These are phyloP conservation scores for Gorsachius goisagi DNA, from an alignment of 2,113 vertebrate species.

Conservation along the genomic window DNA sequence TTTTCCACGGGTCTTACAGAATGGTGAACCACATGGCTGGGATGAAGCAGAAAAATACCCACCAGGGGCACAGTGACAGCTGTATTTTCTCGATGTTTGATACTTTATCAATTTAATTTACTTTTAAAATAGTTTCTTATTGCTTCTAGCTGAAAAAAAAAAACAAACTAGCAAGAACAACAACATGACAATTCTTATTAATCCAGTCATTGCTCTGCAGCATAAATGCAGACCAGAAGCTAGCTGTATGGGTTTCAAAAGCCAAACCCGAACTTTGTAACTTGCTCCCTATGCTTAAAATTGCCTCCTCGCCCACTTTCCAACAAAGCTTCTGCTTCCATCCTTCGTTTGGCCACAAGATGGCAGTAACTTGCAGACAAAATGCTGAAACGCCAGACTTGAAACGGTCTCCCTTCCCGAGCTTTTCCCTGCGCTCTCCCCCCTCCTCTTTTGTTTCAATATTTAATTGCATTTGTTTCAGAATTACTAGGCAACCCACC, in stretches of 20 bases:
- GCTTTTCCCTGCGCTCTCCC: background rate
- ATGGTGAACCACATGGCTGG: background rate
- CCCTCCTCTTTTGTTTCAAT: background rate
- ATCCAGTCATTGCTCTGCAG: background rate
- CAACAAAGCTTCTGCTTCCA: background rate
- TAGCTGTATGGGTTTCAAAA: background rate
- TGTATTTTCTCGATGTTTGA: background rate
- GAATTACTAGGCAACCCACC: conserved; percentile 68
- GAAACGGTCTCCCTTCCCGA: background rate
- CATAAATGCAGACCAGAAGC: background rate
- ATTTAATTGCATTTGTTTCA: conserved; percentile 35
- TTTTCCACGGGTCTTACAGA: background rate
- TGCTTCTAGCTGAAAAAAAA: background rate
- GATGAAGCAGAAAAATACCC: background rate
- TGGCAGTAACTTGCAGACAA: conserved; percentile 72
- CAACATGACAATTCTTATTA: background rate
- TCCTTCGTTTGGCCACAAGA: conserved; percentile 62
- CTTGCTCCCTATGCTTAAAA: background rate
- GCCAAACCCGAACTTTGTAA: background rate
- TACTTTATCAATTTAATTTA: background rate
- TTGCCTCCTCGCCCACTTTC: background rate
- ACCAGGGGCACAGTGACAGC: background rate
- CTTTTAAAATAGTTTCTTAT: background rate
- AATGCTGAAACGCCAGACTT: conserved; percentile 6
- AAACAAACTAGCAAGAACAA: background rate